phyloP scores from a whole-genome alignment of 2,888 invertebrate genomes.

The Agonopterix alstromeriana region DNA sequence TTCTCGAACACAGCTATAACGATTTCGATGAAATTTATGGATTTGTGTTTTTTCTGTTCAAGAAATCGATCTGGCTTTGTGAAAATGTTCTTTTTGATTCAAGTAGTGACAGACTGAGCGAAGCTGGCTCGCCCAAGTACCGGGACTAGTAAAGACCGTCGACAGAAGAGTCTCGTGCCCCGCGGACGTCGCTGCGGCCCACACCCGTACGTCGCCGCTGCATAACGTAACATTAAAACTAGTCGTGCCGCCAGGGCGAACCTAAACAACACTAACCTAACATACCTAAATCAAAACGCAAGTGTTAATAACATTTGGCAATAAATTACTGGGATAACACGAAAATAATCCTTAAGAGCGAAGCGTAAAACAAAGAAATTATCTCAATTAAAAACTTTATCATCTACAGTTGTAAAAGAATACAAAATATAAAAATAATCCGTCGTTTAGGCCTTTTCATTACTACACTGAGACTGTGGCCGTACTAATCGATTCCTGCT shows the following conservation, averaged over 20 bases:
- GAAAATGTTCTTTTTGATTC: too few relatives aligned
- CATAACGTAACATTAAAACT: conserved; percentile 5
- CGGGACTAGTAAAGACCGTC: not conserved
- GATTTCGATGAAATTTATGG: too few relatives aligned
- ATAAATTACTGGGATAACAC: conserved; percentile 74
- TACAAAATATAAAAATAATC: conserved; percentile 54
- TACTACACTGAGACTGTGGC: conserved; percentile 7
- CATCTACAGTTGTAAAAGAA: conserved; percentile 49
- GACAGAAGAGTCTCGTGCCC: not conserved
- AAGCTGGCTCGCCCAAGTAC: too few relatives aligned
- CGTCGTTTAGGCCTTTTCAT: conserved; percentile 36
- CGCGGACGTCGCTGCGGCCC: not conserved
- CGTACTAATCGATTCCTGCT: conserved; percentile 14
- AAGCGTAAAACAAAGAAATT: conserved; percentile 51
- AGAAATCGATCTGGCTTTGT: too few relatives aligned
- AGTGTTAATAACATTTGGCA: conserved; percentile 74
- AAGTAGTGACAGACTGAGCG: too few relatives aligned
- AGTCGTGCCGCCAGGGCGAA: conserved; percentile 8
- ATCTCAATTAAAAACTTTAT: conserved; percentile 39
- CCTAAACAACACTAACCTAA: conserved; percentile 33
- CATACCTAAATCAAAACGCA: conserved; percentile 43
- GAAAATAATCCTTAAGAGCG: conserved; percentile 55
- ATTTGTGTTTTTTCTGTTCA: too few relatives aligned
- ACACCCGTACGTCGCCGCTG: not conserved
- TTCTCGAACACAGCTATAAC: too few relatives aligned